phyloP scores from a whole-genome alignment of 2,113 vertebrate species.

The Circaetus cinerascens region DNA sequence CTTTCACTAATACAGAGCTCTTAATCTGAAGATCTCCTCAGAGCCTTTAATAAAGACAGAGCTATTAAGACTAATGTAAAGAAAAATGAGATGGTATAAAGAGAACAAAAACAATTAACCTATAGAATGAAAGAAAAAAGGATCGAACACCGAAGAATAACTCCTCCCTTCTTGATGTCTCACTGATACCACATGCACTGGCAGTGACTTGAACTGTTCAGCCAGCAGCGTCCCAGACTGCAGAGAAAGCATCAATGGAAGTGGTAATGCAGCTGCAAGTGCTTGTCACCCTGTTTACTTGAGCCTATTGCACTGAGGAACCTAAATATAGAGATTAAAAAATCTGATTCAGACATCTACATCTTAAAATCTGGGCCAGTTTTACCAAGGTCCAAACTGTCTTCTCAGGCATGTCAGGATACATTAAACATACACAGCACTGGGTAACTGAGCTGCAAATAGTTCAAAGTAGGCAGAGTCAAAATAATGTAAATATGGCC shows the following conservation, averaged over 20 bases:
- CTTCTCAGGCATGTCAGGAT: background rate
- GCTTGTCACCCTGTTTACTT: background rate
- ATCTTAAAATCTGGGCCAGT: background rate
- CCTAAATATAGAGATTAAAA: background rate
- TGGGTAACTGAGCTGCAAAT: background rate
- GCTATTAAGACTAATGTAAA: background rate
- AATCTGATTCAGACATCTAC: background rate
- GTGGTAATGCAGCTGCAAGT: background rate
- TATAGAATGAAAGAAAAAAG: background rate
- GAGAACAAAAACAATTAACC: background rate
- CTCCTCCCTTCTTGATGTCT: background rate
- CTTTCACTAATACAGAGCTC: background rate
- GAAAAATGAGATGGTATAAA: background rate
- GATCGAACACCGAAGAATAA: background rate
- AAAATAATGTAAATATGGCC: background rate
- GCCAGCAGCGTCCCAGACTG: background rate
- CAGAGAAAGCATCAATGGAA: background rate
- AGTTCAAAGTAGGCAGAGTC: background rate
- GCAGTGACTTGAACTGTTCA: background rate
- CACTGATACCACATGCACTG: background rate
- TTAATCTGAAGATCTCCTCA: background rate
- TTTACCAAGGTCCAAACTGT: background rate
- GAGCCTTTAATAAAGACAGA: background rate
- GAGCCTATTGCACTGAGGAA: background rate
- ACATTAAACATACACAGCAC: background rate